Base-by-base conservation (phyloP, 2,888 invertebrate species). In the Agrypnus murinus region DNA sequence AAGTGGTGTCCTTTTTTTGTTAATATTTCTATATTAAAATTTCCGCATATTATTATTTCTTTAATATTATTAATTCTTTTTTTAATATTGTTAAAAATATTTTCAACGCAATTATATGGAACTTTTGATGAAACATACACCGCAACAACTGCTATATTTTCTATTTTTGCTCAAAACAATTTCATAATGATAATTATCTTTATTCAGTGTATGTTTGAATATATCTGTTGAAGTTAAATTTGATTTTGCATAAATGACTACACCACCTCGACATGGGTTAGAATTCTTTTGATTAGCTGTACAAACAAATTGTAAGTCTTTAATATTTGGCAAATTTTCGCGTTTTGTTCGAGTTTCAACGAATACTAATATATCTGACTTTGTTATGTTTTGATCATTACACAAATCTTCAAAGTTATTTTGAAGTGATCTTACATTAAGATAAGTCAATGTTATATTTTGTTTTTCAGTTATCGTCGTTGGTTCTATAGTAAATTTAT, bases 41-140 rank as follows among this genome's bases (percentile, higher is more conserved):
- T n/a, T 12, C 45, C 45, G 10, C 14, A 45, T 14, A 45, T 12
- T n/a, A 45, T 45, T 12, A 12, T 45, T 45, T 14, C 6, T 8
- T 45, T 14, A 9, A n/a, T 8, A n/a, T 45, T 5, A 8, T 9
- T 12, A n/a, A n/a, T 45, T 14, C 10, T 45, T n/a, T n/a, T 7
- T 7, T 14, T n/a, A 14, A 45, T 45, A 8, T 12, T 12, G 5
- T 45, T 45, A 8, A 45, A 12, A 12, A 45, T n/a, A 12, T 45
- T 12, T 45, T 45, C 7, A 14, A 45, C 14, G 5, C 5, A 8
- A 8, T 9, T 45, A 8, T 7, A 8, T 45, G 45, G 45, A 5
- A 12, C 14, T 12, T 45, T 5, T n/a, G 45, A 8, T n/a, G 45
- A 45, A 45, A 45, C 6, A 45, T 45, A 45, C 10, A 45, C 45